phyloP scores from a whole-genome alignment of 2,113 vertebrate species.

The Neolamprologus toae region DNA sequence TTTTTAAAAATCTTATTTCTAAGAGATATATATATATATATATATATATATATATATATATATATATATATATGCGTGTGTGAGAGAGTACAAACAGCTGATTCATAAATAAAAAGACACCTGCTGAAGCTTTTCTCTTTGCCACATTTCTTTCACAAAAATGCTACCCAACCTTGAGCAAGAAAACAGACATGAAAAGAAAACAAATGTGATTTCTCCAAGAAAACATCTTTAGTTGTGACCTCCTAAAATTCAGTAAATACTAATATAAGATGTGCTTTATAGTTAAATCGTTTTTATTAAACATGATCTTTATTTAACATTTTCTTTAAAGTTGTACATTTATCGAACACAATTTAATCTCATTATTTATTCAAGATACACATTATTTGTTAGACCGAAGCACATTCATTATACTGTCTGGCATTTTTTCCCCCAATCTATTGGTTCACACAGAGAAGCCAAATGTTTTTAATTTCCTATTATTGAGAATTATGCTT shows the following conservation, averaged over 20 bases:
- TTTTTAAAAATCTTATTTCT: neutral
- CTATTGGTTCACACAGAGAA: constrained; percentile 18
- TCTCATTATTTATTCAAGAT: neutral
- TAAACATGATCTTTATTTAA: neutral
- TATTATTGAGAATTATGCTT: neutral
- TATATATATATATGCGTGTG: accelerated
- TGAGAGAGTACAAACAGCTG: neutral
- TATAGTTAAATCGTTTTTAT: neutral
- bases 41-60: accelerated
- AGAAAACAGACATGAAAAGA: neutral
- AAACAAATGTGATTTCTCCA: neutral
- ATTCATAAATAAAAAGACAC: neutral
- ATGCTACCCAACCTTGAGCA: neutral
- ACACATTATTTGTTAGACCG: neutral
- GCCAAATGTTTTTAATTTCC: constrained; percentile 11
- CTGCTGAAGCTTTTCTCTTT: neutral
- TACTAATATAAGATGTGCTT: neutral
- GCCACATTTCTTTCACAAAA: neutral
- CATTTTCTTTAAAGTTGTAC: constrained; percentile 13
- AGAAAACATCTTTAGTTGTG: neutral
- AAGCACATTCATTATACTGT: constrained; percentile 29
- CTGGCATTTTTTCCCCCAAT: neutral
- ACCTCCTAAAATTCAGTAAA: neutral
- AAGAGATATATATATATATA: accelerated
- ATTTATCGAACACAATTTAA: neutral